phyloP scores from a whole-genome alignment of 2,888 invertebrate species.

The Drosophila suboccidentalis region DNA sequence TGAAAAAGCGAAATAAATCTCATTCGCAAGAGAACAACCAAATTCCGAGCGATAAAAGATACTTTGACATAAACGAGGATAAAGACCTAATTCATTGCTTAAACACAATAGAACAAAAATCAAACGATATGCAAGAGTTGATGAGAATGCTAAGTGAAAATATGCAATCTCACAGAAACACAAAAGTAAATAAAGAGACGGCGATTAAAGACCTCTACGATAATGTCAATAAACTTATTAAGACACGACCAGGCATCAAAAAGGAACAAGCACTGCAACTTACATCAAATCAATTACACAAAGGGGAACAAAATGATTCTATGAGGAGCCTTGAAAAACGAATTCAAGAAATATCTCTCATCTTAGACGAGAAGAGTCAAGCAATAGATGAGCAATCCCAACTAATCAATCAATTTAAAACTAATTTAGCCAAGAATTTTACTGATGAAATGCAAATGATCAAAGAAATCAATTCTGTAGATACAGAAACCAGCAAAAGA shows the following conservation, averaged over 20 bases:
- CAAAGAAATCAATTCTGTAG: not conserved
- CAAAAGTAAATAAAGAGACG: not conserved
- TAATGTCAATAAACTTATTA: not conserved
- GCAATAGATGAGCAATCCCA: not conserved
- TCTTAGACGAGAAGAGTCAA: not conserved
- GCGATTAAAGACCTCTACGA: not conserved
- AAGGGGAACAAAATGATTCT: not conserved
- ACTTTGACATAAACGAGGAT: not conserved
- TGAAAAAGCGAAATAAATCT: not conserved
- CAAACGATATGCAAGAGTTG: not conserved
- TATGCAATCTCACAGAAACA: not conserved
- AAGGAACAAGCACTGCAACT: not conserved
- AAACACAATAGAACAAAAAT: not conserved
- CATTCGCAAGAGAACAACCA: not conserved
- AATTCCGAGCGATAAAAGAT: not conserved
- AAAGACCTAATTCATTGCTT: constrained; percentile 3
- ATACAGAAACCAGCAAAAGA: not conserved
- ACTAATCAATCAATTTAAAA: not conserved
- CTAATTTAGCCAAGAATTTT: not conserved
- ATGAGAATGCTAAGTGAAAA: not conserved
- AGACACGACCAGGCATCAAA: not conserved
- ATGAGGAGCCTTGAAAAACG: not conserved
- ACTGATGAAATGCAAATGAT: not conserved
- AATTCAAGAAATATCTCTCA: not conserved
- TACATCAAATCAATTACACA: not conserved